Evolutionary conservation across 2,113 vertebrate genomes (phyloP), one percentile per base, ranked within the genome.

Genomic region (Oxygymnocypris stewartii): DNA sequence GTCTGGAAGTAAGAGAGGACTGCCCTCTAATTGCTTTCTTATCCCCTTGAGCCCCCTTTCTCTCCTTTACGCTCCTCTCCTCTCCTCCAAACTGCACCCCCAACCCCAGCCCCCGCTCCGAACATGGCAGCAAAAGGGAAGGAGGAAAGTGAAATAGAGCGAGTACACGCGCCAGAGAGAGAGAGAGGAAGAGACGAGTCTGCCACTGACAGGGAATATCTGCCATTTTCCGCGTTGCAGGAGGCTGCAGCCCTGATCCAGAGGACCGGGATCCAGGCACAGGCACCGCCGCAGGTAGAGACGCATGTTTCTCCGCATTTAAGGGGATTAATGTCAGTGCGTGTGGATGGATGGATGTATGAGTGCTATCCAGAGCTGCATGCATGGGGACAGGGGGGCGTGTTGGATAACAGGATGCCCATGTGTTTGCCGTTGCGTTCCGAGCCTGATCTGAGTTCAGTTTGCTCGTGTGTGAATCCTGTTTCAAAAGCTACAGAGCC

Each of bases 1-100:
- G 88, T 94, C 93, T 95, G 93, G 93, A 94, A 94, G 94, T 92
- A 93, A 93, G 81, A 91, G 92, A 93, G 92, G 93, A 90, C 92
- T 94, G 94, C 93, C 92, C 94, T 93, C 94, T 95, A 95, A 95
- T 95, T 95, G 95, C 95, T 95, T 95, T 95, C 94, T 94, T 94
- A 94, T 94, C 94, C 94, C 94, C 94, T 90, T 51, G 93, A 94
- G 94, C 89, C 90, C 87, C 85, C 88, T 74, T 25, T 35, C 57
- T 61, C 63, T 71, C 44, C 40, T 59, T 77, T 47, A 84, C 69
- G 84, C 40, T 37, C 79, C 74, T 65, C n/a, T 54, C 63, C 61
- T 42, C 42, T 79, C 78, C 88, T 87, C 59, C 83, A 79, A 84
- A 87, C 69, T 79, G 84, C 83, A 67, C 74, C 76, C 78, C 78